These are phyloP conservation scores for Saguinus imperator DNA, from an alignment of 2,113 vertebrate species.

Conservation along the genomic window DNA sequence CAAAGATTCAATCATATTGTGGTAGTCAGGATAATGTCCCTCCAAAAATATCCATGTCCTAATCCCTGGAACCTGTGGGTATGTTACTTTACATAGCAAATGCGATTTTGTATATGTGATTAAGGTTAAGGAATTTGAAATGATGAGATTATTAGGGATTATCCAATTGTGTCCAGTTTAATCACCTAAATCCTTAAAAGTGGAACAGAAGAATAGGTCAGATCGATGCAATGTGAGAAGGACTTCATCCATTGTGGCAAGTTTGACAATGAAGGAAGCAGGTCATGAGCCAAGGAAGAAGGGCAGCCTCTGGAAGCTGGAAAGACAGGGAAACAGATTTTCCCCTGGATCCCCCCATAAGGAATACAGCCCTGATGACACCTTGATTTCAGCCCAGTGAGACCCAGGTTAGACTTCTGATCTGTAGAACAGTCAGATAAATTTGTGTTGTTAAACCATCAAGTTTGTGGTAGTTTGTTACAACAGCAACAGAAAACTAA, in stretches of 20 bases:
- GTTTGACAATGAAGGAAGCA: neutral
- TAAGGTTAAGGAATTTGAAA: slow-evolving; percentile 7
- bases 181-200: neutral
- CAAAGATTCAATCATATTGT: neutral
- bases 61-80: neutral
- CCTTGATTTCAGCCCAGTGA: neutral
- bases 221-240: neutral
- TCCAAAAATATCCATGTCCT: neutral
- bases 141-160: neutral
- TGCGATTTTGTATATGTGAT: neutral
- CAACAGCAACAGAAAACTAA: neutral
- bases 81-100: neutral
- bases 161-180: neutral
- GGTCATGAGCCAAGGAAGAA: neutral
- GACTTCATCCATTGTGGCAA: neutral
- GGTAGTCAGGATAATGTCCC: neutral
- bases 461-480: neutral
- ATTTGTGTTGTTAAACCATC: neutral
- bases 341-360: neutral
- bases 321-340: neutral
- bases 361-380: neutral
- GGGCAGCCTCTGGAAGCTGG: neutral
- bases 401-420: neutral
- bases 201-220: neutral
- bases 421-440: neutral